Base-by-base conservation (phyloP, 2,888 invertebrate species). In the Anthrax anthrax region DNA sequence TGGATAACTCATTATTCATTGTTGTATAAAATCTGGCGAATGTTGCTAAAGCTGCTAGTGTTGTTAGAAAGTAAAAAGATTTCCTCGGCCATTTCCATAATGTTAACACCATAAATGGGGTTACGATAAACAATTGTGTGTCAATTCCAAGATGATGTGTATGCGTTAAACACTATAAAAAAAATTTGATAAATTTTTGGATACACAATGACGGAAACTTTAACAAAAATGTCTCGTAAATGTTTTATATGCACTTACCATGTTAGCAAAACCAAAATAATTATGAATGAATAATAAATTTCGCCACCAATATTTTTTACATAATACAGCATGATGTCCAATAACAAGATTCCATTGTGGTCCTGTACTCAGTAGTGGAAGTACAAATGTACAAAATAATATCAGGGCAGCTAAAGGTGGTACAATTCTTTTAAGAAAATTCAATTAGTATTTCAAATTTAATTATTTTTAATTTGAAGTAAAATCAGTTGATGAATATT, bases 141-240 rank as follows among this genome's bases (percentile, higher is more conserved):
- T 81, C 81, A 50, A 81, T 81, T 34, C 81, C 81, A 43, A 81
- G 57, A 57, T 81, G 81, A 61, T 81, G 81, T 0, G 81, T 81
- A 53, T 81, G 81, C 1, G 80, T 81, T 18, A 81, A 64, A 57
- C 81, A 81, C 78, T 79, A 46, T 42, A 53, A 46, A 43, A 23
- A 12, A n/a, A 18, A 37, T 12, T 12, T 12, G 12, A 27, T 27
- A 13, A 10, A 36, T 23, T n/a, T 39, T 18, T 14, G n/a, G n/a
- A n/a, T n/a, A n/a, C n/a, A n/a, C n/a, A n/a, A n/a, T n/a, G n/a
- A n/a, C n/a, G n/a, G n/a, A n/a, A n/a, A n/a, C n/a, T n/a, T n/a
- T n/a, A n/a, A n/a, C n/a, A n/a, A n/a, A n/a, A n/a, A n/a, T n/a
- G n/a, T n/a, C n/a, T n/a, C n/a, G n/a, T n/a, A n/a, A n/a, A n/a